phyloP scores from a whole-genome alignment of 2,888 invertebrate genomes.

The Dryocosmus kuriphilus region DNA sequence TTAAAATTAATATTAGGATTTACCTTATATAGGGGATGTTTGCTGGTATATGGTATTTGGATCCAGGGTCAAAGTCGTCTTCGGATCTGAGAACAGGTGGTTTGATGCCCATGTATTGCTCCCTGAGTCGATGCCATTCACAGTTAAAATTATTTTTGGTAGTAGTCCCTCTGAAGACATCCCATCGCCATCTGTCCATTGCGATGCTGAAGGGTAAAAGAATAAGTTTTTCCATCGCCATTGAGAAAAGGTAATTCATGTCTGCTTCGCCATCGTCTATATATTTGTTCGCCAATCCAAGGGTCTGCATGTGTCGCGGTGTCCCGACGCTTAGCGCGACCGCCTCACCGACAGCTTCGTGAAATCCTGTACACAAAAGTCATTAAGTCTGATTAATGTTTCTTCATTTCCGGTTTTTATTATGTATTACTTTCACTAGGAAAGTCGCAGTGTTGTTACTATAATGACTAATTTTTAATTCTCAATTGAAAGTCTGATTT shows the following conservation, averaged over 20 bases:
- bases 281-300: constrained; percentile 89
- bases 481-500: constrained; percentile 11
- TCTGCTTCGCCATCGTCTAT: constrained; percentile 90
- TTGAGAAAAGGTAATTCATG: constrained; percentile 90
- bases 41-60: constrained; percentile 95
- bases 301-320: constrained; percentile 89
- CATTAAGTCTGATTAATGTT: constrained; percentile 12
- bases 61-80: constrained; percentile 93
- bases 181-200: constrained; percentile 93
- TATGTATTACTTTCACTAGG: constrained; percentile 27
- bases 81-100: constrained; percentile 92
- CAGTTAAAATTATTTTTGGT: constrained; percentile 90
- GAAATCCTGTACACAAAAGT: constrained; percentile 85
- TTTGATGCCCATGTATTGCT: constrained; percentile 90
- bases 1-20: constrained; percentile 74
- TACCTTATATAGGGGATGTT: constrained; percentile 94
- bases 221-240: constrained; percentile 91
- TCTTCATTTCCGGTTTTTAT: neutral
- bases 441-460: neutral
- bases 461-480: constrained; percentile 2
- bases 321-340: constrained; percentile 91
- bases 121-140: constrained; percentile 92
- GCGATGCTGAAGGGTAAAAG: constrained; percentile 91
- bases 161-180: constrained; percentile 87
- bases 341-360: constrained; percentile 95